Conservation (phyloP, 2,113 vertebrate genomes). For the Meriones unguiculatus region DNA sequence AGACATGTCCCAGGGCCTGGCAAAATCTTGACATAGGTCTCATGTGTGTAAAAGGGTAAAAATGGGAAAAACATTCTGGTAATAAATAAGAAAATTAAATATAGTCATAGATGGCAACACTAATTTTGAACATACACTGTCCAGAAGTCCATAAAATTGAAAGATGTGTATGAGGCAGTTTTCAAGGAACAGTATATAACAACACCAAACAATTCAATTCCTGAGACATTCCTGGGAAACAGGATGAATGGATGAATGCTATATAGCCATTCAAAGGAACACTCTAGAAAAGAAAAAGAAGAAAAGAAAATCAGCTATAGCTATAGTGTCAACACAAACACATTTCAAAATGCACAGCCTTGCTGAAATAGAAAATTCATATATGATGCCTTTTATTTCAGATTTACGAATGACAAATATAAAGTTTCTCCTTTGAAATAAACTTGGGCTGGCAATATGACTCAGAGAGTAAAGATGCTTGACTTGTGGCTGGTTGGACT, state of each 20-base stretch:
- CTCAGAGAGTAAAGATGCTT: not conserved
- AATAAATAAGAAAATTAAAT: not conserved
- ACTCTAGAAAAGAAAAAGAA: not conserved
- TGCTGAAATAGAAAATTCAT: not conserved
- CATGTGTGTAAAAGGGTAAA: not conserved
- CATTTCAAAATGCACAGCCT: constrained; percentile 28
- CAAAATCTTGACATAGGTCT: not conserved
- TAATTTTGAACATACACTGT: not conserved
- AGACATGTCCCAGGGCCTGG: not conserved
- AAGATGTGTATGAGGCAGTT: not conserved
- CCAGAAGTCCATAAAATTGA: not conserved
- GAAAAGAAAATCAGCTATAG: not conserved
- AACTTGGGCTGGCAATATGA: not conserved
- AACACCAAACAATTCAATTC: not conserved
- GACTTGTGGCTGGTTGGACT: not conserved
- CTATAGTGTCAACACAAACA: not conserved
- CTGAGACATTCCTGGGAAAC: not conserved
- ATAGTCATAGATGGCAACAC: not conserved
- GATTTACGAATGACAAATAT: not conserved
- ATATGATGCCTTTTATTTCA: not conserved
- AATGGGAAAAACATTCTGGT: not conserved
- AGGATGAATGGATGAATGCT: not conserved
- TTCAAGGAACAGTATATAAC: not conserved
- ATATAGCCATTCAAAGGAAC: not conserved
- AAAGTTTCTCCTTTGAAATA: not conserved